phyloP scores from a whole-genome alignment of 2,797 vertebrate species.

The Eurystomus glaucurus region DNA sequence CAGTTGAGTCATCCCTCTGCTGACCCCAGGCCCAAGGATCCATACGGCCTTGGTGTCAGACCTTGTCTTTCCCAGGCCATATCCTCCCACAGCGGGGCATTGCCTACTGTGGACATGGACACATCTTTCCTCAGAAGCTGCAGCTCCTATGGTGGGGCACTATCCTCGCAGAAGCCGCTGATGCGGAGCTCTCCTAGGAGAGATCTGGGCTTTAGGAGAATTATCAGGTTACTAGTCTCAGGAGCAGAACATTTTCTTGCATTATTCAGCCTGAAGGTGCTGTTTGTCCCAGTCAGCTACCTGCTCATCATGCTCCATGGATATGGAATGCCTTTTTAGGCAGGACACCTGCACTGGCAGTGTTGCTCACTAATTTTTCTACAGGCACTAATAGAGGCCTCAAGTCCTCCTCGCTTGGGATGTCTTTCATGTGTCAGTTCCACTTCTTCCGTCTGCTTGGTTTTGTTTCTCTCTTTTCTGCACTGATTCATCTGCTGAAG shows the following conservation, averaged over 20 bases:
- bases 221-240: rapidly evolving
- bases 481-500: neutral
- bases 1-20: neutral
- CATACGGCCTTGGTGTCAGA: neutral
- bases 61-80: neutral
- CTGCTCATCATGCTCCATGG: neutral
- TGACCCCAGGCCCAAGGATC: neutral
- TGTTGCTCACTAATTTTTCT: neutral
- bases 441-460: neutral
- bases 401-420: neutral
- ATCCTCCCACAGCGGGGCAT: rapidly evolving
- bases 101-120: neutral
- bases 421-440: neutral
- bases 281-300: neutral
- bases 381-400: neutral
- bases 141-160: neutral
- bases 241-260: neutral
- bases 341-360: slow-evolving; percentile 40
- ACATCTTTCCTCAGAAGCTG: neutral
- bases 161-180: neutral
- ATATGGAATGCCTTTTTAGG: neutral
- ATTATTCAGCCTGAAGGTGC: neutral
- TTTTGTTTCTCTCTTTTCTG: neutral
- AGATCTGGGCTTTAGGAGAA: neutral
- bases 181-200: neutral